These are phyloP conservation scores for Heliangelus exortis DNA, from an alignment of 2,797 vertebrate species.

Conservation along the genomic window DNA sequence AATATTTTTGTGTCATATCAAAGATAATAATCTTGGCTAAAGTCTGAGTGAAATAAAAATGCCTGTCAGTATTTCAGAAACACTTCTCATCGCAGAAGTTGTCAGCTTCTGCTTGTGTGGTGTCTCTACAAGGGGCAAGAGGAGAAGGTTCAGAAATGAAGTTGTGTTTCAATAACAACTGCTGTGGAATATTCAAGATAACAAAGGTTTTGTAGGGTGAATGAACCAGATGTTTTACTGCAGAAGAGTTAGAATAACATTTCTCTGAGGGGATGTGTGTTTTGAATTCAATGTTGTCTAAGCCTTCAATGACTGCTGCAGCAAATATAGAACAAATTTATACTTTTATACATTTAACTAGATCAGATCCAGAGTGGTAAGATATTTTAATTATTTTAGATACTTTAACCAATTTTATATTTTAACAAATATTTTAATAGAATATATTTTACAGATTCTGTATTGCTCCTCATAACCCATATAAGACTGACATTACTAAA, in stretches of 20 bases:
- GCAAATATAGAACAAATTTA: not conserved
- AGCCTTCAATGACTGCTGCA: not conserved
- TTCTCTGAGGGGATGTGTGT: not conserved
- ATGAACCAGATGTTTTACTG: not conserved
- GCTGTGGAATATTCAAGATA: not conserved
- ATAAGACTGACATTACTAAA: not conserved
- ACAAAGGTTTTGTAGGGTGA: not conserved
- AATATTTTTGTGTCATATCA: not conserved
- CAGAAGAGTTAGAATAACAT: not conserved
- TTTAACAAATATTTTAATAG: not conserved
- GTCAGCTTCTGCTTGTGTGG: not conserved
- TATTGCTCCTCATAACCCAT: not conserved
- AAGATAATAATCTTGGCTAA: not conserved
- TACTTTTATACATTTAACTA: not conserved
- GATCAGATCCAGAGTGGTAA: not conserved
- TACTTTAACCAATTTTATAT: too few species aligned
- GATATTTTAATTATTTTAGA: too few species aligned
- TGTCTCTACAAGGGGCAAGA: fast-evolving
- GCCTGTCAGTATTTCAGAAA: not conserved
- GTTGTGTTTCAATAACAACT: not conserved
- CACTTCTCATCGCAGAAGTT: not conserved
- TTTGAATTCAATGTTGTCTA: fast-evolving
- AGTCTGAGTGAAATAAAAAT: not conserved
- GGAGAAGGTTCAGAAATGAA: not conserved
- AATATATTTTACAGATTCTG: not conserved